phyloP scores from a whole-genome alignment of 2,113 vertebrate genomes.

The Meles meles region DNA sequence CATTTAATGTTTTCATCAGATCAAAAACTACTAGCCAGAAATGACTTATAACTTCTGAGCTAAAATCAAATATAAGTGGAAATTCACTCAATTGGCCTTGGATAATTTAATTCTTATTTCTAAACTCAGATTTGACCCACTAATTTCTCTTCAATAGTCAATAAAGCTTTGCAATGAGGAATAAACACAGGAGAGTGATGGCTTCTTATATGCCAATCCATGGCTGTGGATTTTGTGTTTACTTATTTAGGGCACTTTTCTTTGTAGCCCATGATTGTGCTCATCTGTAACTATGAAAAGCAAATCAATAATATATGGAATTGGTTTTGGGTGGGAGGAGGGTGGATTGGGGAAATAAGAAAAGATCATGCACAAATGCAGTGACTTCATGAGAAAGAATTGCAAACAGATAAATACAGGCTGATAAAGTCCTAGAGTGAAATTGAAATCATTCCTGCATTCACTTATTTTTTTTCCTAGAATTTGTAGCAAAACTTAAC shows the following conservation, averaged over 20 bases:
- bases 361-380: constrained; percentile 60
- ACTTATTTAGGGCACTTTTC: not conserved
- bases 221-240: not conserved
- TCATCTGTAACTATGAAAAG: constrained; percentile 77
- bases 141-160: constrained; percentile 27
- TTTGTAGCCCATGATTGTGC: constrained; percentile 68
- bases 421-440: constrained; percentile 73
- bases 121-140: not conserved
- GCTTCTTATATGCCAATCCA: constrained; percentile 13
- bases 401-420: constrained; percentile 72
- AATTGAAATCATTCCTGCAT: constrained; percentile 74
- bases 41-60: not conserved
- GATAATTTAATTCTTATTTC: constrained; percentile 29
- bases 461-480: constrained; percentile 61
- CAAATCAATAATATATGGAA: constrained; percentile 68
- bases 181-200: not conserved
- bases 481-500: constrained; percentile 58
- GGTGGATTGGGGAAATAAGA: not conserved
- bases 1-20: constrained; percentile 19
- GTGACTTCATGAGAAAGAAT: constrained; percentile 64
- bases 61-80: constrained; percentile 23
- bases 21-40: constrained; percentile 30
- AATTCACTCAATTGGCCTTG: not conserved
- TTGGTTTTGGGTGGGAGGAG: constrained; percentile 49
- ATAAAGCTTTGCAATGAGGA: constrained; percentile 33